A percentile compares a stretch with the other conserved stretches of the same genome.
Evolutionary conservation across 2,888 invertebrate species (phyloP).

Genomic region (Tenthredo livida): DNA sequence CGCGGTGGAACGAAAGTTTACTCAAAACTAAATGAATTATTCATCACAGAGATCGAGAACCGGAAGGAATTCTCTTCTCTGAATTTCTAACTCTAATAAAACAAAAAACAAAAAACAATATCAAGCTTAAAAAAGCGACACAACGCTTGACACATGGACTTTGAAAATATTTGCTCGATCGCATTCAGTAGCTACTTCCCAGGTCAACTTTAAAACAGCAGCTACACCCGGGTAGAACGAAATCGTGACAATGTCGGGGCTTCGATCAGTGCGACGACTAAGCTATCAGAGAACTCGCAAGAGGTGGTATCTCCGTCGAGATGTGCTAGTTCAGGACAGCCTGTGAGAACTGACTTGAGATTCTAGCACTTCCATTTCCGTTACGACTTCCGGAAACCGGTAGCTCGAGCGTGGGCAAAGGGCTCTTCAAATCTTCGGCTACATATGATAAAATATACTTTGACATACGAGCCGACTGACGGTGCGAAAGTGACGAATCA

Average conservation of each 20-base stretch:
- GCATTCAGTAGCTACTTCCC: neutral
- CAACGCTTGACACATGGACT: neutral
- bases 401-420: conserved; percentile 26
- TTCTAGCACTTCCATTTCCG: conserved; percentile 52
- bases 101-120: neutral
- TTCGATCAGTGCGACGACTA: conserved; percentile 32
- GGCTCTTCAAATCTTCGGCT: conserved; percentile 23
- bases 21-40: conserved; percentile 8
- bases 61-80: neutral
- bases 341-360: conserved; percentile 43
- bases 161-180: neutral
- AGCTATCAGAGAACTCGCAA: conserved; percentile 35
- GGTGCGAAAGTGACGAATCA: neutral
- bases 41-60: neutral
- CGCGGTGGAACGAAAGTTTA: neutral
- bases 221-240: neutral
- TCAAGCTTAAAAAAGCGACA: neutral
- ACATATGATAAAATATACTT: conserved; percentile 27
- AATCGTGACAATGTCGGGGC: conserved; percentile 8
- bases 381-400: conserved; percentile 44
- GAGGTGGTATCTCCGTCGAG: conserved; percentile 3
- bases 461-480: conserved; percentile 13
- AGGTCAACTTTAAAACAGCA: neutral
- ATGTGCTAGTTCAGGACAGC: conserved; percentile 37
- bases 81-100: neutral